Base-by-base conservation (phyloP, 2,113 vertebrate genomes). In the Serilophus lunatus region DNA sequence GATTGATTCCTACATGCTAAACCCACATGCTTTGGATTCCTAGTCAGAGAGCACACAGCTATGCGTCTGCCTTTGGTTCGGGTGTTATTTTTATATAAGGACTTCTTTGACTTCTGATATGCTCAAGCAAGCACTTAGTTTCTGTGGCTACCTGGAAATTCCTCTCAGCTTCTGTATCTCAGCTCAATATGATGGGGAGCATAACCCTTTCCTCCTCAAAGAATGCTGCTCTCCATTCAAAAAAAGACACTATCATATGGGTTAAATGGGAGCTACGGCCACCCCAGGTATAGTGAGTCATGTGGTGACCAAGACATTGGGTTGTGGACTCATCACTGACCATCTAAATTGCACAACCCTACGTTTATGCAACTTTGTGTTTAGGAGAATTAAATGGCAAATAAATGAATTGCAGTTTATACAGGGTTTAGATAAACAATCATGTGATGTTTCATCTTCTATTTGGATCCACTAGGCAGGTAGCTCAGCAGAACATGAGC, bases 401-500 rank as follows among this genome's bases (percentile, higher is more conserved):
- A 71, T 76, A 82, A 84, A 87, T 65, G 12, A 81, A 26, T 33
- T 85, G 33, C 28, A 71, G 20, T 76, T 92, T 85, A 36, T 76
- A 33, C 77, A 54, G 29, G 33, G 9, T 75, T 92, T 86, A 38
- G 40, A 71, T 84, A 66, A 97, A 90, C 31, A 66, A 49, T 57
- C 36, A 69, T 7, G 40, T 20, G 24, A 54, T 54, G 28, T 65
- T 91, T 93, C 53, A 7, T 85, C 40, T 87, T 66, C 53, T 75
- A 1, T 79, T 88, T 85, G 57, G 45, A 95, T 93, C 74, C 89
- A 36, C 18, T 44, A 74, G 69, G 72, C 51, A 86, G 69, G 53
- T 82, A 82, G 63, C 49, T 89, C 84, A 87, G 91, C 90, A 95
- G 66, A 89, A 71, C 84, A 66, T 24, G 66, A 59, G 15, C 47